Evolutionary conservation across 2,888 invertebrate genomes (phyloP).

Genomic region (Macaria liturata): DNA sequence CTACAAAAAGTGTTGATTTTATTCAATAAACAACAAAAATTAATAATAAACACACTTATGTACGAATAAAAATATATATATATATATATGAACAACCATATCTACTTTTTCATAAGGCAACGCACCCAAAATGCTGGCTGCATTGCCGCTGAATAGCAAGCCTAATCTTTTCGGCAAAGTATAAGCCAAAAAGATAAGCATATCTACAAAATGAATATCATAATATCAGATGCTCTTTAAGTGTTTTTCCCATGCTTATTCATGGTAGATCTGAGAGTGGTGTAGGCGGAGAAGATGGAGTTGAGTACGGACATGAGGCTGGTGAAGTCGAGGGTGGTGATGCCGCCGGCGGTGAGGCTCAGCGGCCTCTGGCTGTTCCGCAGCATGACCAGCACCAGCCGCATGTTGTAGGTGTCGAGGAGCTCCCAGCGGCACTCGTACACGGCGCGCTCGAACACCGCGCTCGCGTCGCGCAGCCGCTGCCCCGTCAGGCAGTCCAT

Average conservation of each 20-base stretch:
- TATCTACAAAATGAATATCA: too few species aligned
- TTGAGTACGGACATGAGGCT: slow-evolving; percentile 44
- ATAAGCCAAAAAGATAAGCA: too few species aligned
- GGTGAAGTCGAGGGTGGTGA: slow-evolving; percentile 43
- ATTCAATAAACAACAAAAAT: too few species aligned
- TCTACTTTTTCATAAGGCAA: too few species aligned
- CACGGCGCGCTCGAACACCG: slow-evolving; percentile 43
- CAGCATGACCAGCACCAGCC: slow-evolving; percentile 46
- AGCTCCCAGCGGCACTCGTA: slow-evolving; percentile 52
- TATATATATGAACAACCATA: too few species aligned
- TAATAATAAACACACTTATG: too few species aligned
- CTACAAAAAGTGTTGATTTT: too few species aligned
- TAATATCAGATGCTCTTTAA: too few species aligned
- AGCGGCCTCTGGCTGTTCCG: slow-evolving; percentile 48
- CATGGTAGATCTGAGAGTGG: slow-evolving; percentile 44
- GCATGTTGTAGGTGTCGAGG: slow-evolving; percentile 46
- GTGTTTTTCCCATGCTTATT: slow-evolving; percentile 2
- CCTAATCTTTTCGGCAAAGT: too few species aligned
- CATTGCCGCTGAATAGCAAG: too few species aligned
- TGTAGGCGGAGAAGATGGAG: slow-evolving; percentile 50
- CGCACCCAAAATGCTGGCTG: too few species aligned
- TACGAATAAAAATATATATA: too few species aligned
- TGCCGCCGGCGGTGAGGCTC: slow-evolving; percentile 48
- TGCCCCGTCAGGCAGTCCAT: slow-evolving; percentile 53
- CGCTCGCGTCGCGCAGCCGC: slow-evolving; percentile 46